These are phyloP conservation scores for Canis aureus DNA, from an alignment of 2,113 vertebrate genomes.

Conservation along the genomic window DNA sequence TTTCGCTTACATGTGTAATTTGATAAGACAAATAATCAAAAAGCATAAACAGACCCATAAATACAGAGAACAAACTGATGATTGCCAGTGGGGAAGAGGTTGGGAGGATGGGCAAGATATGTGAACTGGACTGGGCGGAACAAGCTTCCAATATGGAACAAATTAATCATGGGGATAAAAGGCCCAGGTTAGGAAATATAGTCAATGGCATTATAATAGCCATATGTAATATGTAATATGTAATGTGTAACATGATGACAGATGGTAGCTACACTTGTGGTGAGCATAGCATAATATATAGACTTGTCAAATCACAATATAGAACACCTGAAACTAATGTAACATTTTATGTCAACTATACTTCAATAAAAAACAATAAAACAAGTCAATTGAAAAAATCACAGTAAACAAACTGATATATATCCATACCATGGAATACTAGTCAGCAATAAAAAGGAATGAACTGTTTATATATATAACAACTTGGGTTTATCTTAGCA, in stretches of 20 bases:
- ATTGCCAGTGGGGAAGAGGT: neutral
- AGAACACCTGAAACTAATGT: too few species aligned
- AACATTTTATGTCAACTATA: too few species aligned
- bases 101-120: neutral
- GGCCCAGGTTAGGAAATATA: neutral
- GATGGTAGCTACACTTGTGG: neutral
- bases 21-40: neutral
- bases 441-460: neutral
- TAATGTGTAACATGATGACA: neutral
- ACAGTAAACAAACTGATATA: neutral
- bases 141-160: neutral
- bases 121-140: neutral
- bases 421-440: neutral
- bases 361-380: neutral
- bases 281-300: neutral
- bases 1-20: neutral
- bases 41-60: neutral
- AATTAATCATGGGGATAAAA: neutral
- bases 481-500: neutral
- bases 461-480: neutral
- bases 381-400: neutral
- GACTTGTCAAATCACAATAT: too few species aligned
- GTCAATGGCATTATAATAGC: neutral
- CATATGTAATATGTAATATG: neutral
- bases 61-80: neutral